Evolutionary conservation across 1,140 invertebrate species (phyloP).

Genomic region (Heliconius eleuchia): DNA sequence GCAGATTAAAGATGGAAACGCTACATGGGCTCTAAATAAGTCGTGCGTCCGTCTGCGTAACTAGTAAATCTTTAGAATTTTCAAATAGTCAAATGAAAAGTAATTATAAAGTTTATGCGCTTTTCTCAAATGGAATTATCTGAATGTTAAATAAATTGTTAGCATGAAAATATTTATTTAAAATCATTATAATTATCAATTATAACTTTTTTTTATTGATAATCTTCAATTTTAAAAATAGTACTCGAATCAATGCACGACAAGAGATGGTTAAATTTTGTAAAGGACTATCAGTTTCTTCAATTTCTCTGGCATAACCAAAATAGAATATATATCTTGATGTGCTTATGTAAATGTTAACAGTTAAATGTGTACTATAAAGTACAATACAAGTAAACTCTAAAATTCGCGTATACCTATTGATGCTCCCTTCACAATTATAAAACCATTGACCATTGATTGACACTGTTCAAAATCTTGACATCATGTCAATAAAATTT

Average conservation of each 20-base stretch:
- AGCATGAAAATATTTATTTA: too few relatives aligned
- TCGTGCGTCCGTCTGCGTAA: conserved; percentile 67
- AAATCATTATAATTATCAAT: too few relatives aligned
- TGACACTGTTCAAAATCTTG: conserved; percentile 62
- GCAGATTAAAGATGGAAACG: conserved; percentile 78
- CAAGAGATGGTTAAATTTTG: too few relatives aligned
- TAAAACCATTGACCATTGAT: conserved; percentile 75
- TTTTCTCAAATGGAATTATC: too few relatives aligned
- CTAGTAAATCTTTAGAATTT: conserved; percentile 40
- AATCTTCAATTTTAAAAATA: too few relatives aligned
- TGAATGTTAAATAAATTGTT: too few relatives aligned
- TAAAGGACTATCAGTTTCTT: not conserved
- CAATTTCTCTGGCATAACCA: not conserved
- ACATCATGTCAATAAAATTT: conserved; percentile 54
- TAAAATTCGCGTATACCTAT: not conserved
- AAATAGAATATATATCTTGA: too few relatives aligned
- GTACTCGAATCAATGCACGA: too few relatives aligned
- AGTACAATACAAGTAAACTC: not conserved
- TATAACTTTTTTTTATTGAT: too few relatives aligned
- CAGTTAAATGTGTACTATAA: not conserved
- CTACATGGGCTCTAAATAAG: conserved; percentile 75
- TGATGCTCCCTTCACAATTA: conserved; percentile 23
- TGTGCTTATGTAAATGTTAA: too few relatives aligned
- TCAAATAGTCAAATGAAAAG: not conserved
- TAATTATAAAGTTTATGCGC: not conserved